phyloP scores from a whole-genome alignment of 2,888 invertebrate species.

The Andrena camellia region DNA sequence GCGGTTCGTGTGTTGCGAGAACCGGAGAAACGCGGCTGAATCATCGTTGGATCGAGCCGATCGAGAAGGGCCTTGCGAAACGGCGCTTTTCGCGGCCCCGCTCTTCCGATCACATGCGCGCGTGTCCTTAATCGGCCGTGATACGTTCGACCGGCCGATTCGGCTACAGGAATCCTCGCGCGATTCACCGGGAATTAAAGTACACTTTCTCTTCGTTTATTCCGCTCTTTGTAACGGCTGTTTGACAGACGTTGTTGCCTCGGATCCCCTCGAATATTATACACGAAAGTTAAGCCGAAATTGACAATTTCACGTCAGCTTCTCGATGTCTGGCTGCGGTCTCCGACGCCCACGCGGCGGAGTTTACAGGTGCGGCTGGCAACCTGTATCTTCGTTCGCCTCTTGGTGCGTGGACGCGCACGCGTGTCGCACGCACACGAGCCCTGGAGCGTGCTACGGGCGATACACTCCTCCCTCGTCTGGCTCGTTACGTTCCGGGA shows the following conservation, averaged over 20 bases:
- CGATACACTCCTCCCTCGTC: slow-evolving; percentile 62
- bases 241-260: slow-evolving; percentile 7
- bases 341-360: slow-evolving; percentile 79
- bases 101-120: slow-evolving; percentile 39
- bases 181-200: neutral
- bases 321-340: slow-evolving; percentile 71
- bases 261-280: slow-evolving; percentile 16
- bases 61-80: slow-evolving; percentile 59
- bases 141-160: slow-evolving; percentile 17
- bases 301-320: slow-evolving; percentile 70
- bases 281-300: slow-evolving; percentile 62
- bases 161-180: neutral
- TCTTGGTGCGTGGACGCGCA: slow-evolving; percentile 56
- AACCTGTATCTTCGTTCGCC: slow-evolving; percentile 79
- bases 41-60: slow-evolving; percentile 59
- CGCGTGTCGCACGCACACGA: slow-evolving; percentile 57
- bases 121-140: slow-evolving; percentile 42
- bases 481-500: slow-evolving; percentile 51
- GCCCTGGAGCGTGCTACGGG: slow-evolving; percentile 63
- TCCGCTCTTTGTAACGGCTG: neutral
- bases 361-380: slow-evolving; percentile 83
- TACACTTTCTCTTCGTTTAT: neutral
- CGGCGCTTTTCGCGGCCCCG: slow-evolving; percentile 40
- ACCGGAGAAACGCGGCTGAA: slow-evolving; percentile 63
- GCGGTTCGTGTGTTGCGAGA: slow-evolving; percentile 46